Conservation (phyloP, 2,888 invertebrate genomes). For the Aphodius granarius region DNA sequence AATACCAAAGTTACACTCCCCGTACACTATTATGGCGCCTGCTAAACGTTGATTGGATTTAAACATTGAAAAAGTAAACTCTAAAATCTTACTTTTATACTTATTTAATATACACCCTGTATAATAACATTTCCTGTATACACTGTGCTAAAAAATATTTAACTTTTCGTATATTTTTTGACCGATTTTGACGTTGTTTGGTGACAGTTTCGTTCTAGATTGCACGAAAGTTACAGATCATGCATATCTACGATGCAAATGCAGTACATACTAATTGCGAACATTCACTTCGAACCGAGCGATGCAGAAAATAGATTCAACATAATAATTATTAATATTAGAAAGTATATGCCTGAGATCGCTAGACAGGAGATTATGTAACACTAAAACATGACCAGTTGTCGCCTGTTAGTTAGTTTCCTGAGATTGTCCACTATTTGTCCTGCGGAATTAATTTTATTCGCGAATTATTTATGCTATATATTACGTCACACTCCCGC, state of each 20-base stretch:
- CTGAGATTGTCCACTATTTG: neutral
- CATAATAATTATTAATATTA: neutral
- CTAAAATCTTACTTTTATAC: too few relatives aligned
- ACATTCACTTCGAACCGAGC: neutral
- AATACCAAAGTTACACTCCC: neutral
- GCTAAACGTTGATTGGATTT: neutral
- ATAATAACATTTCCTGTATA: too few relatives aligned
- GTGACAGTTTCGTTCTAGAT: neutral
- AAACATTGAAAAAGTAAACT: neutral
- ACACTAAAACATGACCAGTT: neutral
- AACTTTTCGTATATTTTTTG: too few relatives aligned
- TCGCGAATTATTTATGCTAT: too few relatives aligned
- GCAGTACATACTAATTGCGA: neutral
- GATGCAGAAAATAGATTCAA: neutral
- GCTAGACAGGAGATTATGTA: neutral
- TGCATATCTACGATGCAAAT: neutral
- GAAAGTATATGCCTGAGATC: neutral
- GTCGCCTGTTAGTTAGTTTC: neutral
- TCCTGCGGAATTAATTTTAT: too few relatives aligned
- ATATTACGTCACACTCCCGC: too few relatives aligned
- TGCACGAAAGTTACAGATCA: neutral
- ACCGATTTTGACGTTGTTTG: too few relatives aligned
- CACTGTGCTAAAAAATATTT: too few relatives aligned
- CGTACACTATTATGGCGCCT: neutral
- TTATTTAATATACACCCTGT: too few relatives aligned